A percentile compares a stretch with the other conserved stretches of the same genome.
phyloP scores from a whole-genome alignment of 2,113 vertebrate species.

The Eubucco bourcierii region DNA sequence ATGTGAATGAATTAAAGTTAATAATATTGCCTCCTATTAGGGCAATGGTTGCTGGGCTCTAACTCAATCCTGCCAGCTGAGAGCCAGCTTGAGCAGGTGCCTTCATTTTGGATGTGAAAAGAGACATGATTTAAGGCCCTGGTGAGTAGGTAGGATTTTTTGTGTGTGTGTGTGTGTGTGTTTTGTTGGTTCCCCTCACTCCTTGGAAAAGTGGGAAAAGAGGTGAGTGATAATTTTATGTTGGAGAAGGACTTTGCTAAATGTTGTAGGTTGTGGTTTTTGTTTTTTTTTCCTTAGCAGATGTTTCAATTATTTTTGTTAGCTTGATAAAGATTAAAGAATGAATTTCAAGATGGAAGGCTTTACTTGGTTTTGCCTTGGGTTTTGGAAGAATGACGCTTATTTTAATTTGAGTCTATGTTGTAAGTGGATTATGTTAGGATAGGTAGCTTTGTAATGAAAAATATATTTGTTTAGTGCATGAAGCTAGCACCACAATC shows the following conservation, averaged over 20 bases:
- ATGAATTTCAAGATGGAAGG: not conserved
- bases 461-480: not conserved
- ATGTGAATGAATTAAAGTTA: constrained; percentile 26
- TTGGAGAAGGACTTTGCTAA: not conserved
- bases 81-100: not conserved
- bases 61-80: constrained; percentile 20
- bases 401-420: not conserved
- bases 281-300: not conserved
- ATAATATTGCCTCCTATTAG: constrained; percentile 21
- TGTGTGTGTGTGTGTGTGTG: too few relatives aligned
- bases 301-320: not conserved
- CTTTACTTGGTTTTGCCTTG: not conserved
- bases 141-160: not conserved
- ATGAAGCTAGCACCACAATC: not conserved
- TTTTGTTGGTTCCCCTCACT: too few relatives aligned
- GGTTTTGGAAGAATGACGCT: not conserved
- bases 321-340: not conserved
- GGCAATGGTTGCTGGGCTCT: not conserved
- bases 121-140: not conserved
- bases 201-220: not conserved
- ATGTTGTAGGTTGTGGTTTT: not conserved
- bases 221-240: not conserved
- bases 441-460: not conserved
- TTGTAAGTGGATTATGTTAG: not conserved
- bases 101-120: not conserved